Conservation (phyloP, 2,888 invertebrate species). For the Oligia fasciuncula region DNA sequence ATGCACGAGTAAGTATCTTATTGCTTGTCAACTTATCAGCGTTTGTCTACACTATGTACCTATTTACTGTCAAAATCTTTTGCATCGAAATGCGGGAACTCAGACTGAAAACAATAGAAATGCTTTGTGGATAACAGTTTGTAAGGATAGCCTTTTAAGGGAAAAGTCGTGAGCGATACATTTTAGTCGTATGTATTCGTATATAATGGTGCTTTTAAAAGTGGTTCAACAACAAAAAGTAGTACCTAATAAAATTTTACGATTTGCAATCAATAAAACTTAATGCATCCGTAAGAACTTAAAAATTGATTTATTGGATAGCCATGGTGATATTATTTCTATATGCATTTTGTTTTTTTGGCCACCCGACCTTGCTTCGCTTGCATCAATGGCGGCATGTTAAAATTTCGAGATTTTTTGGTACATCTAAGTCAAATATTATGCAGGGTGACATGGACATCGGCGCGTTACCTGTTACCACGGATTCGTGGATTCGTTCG, state of each 20-base stretch:
- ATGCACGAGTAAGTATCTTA: background rate
- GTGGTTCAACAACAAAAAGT: conserved; percentile 4
- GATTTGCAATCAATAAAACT: conserved; percentile 11
- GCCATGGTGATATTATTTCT: background rate
- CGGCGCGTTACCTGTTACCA: too few relatives aligned
- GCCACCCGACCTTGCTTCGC: background rate
- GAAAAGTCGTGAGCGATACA: conserved; percentile 10
- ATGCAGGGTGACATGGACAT: too few relatives aligned
- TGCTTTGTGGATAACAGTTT: background rate
- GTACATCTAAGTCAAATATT: background rate
- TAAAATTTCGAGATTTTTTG: background rate
- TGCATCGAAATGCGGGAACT: background rate
- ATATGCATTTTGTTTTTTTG: background rate
- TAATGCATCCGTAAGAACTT: conserved; percentile 30
- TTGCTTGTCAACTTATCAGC: background rate
- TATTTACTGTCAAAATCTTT: background rate
- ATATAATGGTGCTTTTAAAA: background rate
- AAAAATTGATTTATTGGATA: conserved; percentile 3
- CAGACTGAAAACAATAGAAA: conserved; percentile 1
- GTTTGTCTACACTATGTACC: background rate
- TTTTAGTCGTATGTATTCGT: background rate
- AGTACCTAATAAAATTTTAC: background rate
- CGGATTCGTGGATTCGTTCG: too few relatives aligned
- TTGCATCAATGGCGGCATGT: background rate
- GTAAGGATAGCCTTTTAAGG: background rate